phyloP scores from a whole-genome alignment of 2,888 invertebrate species.

The Lasioglossum malachurum region DNA sequence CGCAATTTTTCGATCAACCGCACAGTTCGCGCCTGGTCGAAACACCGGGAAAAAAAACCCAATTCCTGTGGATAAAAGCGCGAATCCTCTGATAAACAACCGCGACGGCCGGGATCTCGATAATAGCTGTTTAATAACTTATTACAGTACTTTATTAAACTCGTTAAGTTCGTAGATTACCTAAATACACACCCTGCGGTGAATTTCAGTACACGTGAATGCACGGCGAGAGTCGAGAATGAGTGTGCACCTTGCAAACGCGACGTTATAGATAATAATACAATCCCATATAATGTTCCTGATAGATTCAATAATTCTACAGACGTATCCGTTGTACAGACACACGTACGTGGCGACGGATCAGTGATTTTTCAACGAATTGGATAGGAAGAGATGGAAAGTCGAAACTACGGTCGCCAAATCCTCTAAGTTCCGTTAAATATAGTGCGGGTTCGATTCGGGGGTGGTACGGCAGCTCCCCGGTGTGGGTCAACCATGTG shows the following conservation, averaged over 20 bases:
- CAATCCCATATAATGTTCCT: background rate
- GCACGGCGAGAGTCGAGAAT: background rate
- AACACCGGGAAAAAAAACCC: background rate
- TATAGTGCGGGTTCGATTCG: background rate
- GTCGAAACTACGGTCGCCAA: background rate
- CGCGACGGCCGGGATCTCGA: slow-evolving; percentile 59
- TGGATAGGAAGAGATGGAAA: background rate
- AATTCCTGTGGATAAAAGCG: background rate
- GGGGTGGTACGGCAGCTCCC: background rate
- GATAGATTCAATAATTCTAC: too few relatives aligned
- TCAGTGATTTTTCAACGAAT: background rate
- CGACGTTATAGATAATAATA: background rate
- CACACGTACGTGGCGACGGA: background rate
- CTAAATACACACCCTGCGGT: slow-evolving; percentile 74
- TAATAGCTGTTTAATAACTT: slow-evolving; percentile 75
- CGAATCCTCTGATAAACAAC: background rate
- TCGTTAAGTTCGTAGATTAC: slow-evolving; percentile 78
- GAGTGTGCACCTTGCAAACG: background rate
- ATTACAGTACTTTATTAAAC: slow-evolving; percentile 79
- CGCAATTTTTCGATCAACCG: background rate
- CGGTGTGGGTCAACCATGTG: background rate
- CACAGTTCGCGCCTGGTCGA: background rate
- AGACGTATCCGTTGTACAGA: background rate
- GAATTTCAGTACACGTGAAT: slow-evolving; percentile 50
- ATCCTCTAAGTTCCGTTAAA: background rate